Evolutionary conservation across 2,113 vertebrate genomes (phyloP).

Genomic region (Athene cunicularia): DNA sequence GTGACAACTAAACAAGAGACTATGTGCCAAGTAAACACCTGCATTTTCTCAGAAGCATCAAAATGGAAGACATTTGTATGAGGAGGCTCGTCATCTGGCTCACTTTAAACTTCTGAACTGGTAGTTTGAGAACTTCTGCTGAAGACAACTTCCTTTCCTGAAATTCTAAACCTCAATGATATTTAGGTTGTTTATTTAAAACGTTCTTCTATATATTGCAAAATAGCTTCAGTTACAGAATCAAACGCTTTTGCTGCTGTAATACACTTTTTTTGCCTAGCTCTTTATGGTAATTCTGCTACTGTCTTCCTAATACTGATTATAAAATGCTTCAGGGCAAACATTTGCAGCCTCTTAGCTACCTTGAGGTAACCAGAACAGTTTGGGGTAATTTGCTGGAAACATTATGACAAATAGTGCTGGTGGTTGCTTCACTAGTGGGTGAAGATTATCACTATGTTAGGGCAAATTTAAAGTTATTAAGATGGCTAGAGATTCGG

Average conservation of each 20-base stretch:
- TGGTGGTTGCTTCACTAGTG: neutral
- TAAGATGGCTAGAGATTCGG: neutral
- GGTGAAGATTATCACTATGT: neutral
- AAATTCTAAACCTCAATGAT: neutral
- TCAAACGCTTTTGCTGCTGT: neutral
- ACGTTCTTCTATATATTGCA: neutral
- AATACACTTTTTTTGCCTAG: neutral
- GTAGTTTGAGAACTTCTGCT: neutral
- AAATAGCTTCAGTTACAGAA: neutral
- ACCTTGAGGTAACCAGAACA: neutral
- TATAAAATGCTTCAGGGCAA: neutral
- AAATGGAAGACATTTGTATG: neutral
- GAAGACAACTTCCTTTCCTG: neutral
- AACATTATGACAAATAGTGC: neutral
- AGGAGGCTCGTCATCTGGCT: neutral
- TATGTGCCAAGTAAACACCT: neutral
- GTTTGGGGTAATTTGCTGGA: neutral
- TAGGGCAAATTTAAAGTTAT: neutral
- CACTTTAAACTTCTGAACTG: neutral
- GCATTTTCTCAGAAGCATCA: neutral
- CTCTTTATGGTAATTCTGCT: neutral
- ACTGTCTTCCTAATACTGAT: neutral
- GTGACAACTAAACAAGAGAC: neutral
- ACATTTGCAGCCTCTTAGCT: neutral
- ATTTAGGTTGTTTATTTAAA: neutral